Conservation (phyloP, 2,888 invertebrate species). For the Caprella mutica region DNA sequence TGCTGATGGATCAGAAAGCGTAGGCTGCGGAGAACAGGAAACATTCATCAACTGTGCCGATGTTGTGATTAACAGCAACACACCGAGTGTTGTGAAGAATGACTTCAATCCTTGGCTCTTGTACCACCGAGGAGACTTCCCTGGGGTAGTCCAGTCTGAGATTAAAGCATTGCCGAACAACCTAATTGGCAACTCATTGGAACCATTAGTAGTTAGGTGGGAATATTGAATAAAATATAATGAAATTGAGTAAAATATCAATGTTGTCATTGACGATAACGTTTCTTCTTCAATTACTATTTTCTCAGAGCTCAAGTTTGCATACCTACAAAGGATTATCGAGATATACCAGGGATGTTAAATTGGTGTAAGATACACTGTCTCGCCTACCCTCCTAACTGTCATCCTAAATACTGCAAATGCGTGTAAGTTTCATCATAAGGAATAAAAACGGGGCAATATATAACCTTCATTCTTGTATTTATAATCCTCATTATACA, state of each 20-base stretch:
- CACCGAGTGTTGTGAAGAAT: slow-evolving; percentile 42
- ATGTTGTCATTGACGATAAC: background rate
- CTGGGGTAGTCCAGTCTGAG: background rate
- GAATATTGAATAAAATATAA: background rate
- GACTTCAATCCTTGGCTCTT: slow-evolving; percentile 30
- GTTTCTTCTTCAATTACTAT: background rate
- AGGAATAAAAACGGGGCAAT: background rate
- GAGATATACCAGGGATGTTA: slow-evolving; percentile 39
- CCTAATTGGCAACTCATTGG: background rate
- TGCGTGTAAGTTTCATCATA: slow-evolving; percentile 30
- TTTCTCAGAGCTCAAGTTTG: slow-evolving; percentile 21
- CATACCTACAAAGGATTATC: slow-evolving; percentile 10
- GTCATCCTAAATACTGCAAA: slow-evolving; percentile 57
- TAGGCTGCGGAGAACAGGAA: slow-evolving; percentile 81
- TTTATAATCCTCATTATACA: background rate
- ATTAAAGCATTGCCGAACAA: background rate
- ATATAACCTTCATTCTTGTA: background rate
- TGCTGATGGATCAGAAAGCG: slow-evolving; percentile 37
- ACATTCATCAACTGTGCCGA: slow-evolving; percentile 86
- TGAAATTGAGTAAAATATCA: background rate
- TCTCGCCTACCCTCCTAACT: slow-evolving; percentile 61
- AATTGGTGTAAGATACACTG: slow-evolving; percentile 79
- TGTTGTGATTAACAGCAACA: slow-evolving; percentile 65
- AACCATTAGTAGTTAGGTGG: background rate
- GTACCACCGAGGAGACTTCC: slow-evolving; percentile 19